Percentiles rank a stretch among this genome's conserved stretches.
Evolutionary conservation across 1,140 invertebrate genomes (phyloP).

Genomic region (Harpegnathos saltator): DNA sequence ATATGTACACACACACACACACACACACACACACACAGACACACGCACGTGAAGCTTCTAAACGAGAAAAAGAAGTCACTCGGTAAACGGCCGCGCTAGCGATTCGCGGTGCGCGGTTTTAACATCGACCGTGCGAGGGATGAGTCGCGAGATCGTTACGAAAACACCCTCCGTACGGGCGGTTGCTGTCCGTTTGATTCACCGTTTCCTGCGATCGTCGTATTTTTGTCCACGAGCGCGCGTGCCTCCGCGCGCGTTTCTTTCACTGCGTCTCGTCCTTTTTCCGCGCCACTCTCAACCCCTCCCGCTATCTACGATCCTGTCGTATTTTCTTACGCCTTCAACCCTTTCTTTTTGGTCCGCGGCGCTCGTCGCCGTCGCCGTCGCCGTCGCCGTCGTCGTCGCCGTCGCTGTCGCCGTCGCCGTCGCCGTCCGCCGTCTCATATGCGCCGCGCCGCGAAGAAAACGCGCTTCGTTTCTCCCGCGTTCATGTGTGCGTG

Average conservation of each 20-base stretch:
- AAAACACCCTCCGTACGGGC: conserved; percentile 72
- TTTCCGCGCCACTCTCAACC: conserved; percentile 47
- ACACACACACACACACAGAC: no score
- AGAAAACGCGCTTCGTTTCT: conserved; percentile 59
- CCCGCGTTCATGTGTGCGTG: conserved; percentile 17
- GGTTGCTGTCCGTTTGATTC: conserved; percentile 81
- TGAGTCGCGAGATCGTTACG: conserved; percentile 72
- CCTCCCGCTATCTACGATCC: conserved; percentile 37
- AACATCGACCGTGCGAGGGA: conserved; percentile 25
- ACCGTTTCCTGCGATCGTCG: conserved; percentile 80
- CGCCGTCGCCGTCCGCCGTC: no score
- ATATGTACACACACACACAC: no score
- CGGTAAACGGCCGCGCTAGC: neutral
- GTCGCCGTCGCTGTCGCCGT: conserved; percentile 21
- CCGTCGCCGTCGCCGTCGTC: conserved; percentile 52
- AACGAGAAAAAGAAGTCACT: neutral
- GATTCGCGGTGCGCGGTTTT: conserved; percentile 32
- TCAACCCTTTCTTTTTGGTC: conserved; percentile 41
- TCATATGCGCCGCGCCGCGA: conserved; percentile 60
- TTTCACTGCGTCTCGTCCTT: conserved; percentile 59
- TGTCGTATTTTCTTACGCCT: conserved; percentile 62
- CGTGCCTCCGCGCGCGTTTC: conserved; percentile 57
- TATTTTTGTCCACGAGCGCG: conserved; percentile 80
- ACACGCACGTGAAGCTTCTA: neutral
- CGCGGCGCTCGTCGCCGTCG: neutral